Base-by-base conservation (phyloP, 2,113 vertebrate species). In the Eudorcas thomsonii region DNA sequence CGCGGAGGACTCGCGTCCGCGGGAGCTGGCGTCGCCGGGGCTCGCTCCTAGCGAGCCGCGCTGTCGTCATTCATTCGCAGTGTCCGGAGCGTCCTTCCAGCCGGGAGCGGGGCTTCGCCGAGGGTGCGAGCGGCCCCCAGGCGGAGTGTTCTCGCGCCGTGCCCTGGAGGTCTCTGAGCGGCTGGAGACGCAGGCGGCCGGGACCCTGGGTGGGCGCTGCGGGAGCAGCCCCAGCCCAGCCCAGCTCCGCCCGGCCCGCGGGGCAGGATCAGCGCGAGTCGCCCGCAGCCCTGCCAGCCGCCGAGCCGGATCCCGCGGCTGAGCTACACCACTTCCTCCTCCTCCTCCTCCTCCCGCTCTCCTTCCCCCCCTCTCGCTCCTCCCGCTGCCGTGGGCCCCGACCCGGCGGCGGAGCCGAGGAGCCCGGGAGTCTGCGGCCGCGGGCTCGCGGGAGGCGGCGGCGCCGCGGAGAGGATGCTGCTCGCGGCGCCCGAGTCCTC, bases 21-120 rank as follows among this genome's bases (percentile, higher is more conserved):
- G 26, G 36, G 54, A 43, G 2, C 48, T 1, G 92, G 25, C 7
- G 78, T 23, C 90, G 13, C 86, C 71, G 21, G 21, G 78, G 80
- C 33, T 78, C 28, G 71, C 87, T 19, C 9, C 57, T 0, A 43
- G 78, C 30, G 83, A 97, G 45, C 50, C 25, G 88, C 54, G 92
- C 96, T 88, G 95, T 86, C 96, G 92, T 97, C 97, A 84, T 95
- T 94, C 94, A 91, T 90, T 96, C 80, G 83, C 95, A 7, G 97
- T 19, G 94, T 85, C 97, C 90, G 28, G 92, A 55, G 94, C 94
- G 97, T 86, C 94, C 94, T 89, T 77, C 52, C 93, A 15, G 96
- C 59, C 1, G 33, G 39, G 23, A 92, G 64, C 91, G 7, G 93
- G 52, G 64, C 59, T 95, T 77, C 9, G 77, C 83, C 3, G 48